Percentiles rank a stretch among this genome's conserved stretches.
Conservation (phyloP, 2,113 vertebrate species). For the Myanophis thanlyinensis region DNA sequence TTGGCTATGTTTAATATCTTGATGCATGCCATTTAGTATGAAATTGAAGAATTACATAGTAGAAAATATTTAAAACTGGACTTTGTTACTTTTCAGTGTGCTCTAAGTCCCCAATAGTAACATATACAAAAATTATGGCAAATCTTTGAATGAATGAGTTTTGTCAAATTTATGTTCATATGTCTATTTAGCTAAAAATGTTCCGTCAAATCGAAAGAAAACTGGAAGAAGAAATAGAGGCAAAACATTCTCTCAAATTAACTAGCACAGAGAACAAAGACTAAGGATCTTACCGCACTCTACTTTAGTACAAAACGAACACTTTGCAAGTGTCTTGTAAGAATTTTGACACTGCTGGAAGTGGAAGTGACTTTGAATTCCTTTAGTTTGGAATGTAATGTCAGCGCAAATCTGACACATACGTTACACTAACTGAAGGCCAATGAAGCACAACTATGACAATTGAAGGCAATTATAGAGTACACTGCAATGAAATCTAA, state of each 20-base stretch:
- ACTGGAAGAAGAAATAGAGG: neutral
- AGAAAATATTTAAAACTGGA: neutral
- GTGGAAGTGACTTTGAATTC: neutral
- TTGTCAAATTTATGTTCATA: neutral
- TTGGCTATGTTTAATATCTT: neutral
- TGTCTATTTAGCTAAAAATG: neutral
- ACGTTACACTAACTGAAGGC: neutral
- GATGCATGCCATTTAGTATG: neutral
- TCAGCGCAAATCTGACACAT: neutral
- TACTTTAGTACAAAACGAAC: neutral
- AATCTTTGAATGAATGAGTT: neutral
- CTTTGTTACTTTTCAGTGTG: neutral
- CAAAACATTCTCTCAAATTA: neutral
- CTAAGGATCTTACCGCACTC: neutral
- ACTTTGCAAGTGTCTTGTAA: neutral
- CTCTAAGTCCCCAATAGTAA: neutral
- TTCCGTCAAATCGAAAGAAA: no score
- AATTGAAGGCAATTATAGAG: neutral
- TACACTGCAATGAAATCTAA: neutral
- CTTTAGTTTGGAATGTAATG: neutral
- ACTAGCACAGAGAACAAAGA: neutral
- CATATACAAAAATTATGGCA: neutral
- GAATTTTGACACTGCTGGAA: neutral
- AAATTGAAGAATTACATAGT: neutral
- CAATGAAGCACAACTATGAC: neutral